Conservation (phyloP, 2,888 invertebrate species). For the Melipona beecheii region DNA sequence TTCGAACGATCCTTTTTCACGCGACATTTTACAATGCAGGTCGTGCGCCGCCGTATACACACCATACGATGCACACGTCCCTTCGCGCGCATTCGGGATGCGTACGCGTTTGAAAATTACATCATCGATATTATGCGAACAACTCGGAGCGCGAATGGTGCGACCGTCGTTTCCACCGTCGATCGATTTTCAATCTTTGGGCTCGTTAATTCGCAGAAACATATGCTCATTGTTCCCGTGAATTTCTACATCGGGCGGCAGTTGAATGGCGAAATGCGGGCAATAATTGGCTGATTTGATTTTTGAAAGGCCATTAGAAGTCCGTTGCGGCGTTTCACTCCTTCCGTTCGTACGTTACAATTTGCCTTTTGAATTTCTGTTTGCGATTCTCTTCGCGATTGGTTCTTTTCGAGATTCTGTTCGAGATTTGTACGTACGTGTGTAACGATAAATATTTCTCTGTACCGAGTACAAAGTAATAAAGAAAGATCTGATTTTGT, state of each 20-base stretch:
- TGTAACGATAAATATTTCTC: too few relatives aligned
- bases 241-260: background rate
- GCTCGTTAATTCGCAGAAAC: constrained; percentile 10
- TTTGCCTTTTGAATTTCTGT: too few relatives aligned
- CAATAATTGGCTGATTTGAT: background rate
- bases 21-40: constrained; percentile 23
- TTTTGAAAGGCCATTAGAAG: background rate
- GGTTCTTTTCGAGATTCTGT: too few relatives aligned
- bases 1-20: background rate
- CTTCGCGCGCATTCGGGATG: constrained; percentile 26
- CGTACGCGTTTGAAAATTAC: constrained; percentile 41
- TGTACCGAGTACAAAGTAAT: too few relatives aligned
- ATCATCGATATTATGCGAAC: constrained; percentile 50
- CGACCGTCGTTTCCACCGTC: background rate
- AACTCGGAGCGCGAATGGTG: constrained; percentile 17
- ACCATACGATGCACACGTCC: constrained; percentile 18
- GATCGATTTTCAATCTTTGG: constrained; percentile 1
- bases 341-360: background rate
- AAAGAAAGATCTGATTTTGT: too few relatives aligned
- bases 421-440: too few relatives aligned
- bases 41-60: background rate
- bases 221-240: background rate
- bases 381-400: too few relatives aligned
- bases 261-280: background rate
- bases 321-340: background rate